Base-by-base conservation (phyloP, 2,888 invertebrate species). In the Agrotis puta region DNA sequence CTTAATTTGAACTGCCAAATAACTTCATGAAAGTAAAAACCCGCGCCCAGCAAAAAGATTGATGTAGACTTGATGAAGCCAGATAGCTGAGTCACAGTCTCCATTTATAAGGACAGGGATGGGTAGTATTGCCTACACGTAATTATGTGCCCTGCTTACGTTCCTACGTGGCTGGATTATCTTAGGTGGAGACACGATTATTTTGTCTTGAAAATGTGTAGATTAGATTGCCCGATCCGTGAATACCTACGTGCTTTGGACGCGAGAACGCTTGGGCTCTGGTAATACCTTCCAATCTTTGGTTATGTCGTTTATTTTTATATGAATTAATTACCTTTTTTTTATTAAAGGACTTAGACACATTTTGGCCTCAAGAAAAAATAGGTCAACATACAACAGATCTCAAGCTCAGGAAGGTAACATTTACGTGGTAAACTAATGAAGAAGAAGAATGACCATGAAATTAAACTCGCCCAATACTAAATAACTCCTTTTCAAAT, bases 1-100 rank as follows among this genome's bases (percentile, higher is more conserved):
- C 53, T 71, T 50, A 50, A 54, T 45, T 79, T 39, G 24, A 57
- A 70, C 56, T 48, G 47, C n/a, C 48, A 76, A 66, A 81, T 56
- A 77, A 78, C 53, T 73, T 82, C 63, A 71, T 69, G 69, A 66
- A 64, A 77, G 73, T 72, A 68, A 77, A 70, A 68, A 76, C 56
- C 62, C 45, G 48, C 64, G 48, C 65, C 62, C 56, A 69, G 69
- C 67, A 77, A 83, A 84, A 88, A 83, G 83, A 86, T 87, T 86
- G 86, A 86, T 86, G 83, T 81, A 70, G 72, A 76, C 78, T 81
- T 83, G 84, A 85, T 86, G 82, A 85, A 86, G 77, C 74, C 63
- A 83, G 77, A 82, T 74, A 76, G 85, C 85, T 76, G 84, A 83
- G 82, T 88, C 86, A 87, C 69, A 74, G 68, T 59, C 84, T 76